These are phyloP conservation scores for Mechanitis mazaeus DNA, from an alignment of 2,888 invertebrate species.

Conservation along the genomic window DNA sequence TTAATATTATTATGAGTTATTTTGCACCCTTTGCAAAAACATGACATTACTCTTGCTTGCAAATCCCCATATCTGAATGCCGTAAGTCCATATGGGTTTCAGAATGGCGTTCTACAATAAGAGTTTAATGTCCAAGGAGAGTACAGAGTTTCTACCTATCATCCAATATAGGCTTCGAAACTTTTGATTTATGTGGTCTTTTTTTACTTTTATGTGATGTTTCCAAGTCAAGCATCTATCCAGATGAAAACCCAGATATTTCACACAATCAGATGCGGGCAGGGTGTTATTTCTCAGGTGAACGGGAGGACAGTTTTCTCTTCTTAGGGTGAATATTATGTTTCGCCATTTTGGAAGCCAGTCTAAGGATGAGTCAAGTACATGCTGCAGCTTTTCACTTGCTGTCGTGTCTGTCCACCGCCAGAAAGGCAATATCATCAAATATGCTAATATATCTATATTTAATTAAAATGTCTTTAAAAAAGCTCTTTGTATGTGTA, in stretches of 20 bases:
- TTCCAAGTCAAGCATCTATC: conserved; percentile 10
- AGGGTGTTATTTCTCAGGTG: background rate
- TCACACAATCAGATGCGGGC: background rate
- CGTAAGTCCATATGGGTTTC: conserved; percentile 23
- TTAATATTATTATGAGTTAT: background rate
- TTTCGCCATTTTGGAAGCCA: too few relatives aligned
- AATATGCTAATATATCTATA: too few relatives aligned
- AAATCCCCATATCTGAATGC: conserved; percentile 17
- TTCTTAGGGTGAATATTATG: too few relatives aligned
- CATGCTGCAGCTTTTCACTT: too few relatives aligned
- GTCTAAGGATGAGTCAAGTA: too few relatives aligned
- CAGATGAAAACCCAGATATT: conserved; percentile 11
- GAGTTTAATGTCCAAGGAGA: conserved; percentile 20
- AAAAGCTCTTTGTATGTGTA: too few relatives aligned
- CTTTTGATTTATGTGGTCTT: conserved; percentile 11
- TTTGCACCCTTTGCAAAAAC: conserved; percentile 14
- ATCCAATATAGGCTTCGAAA: conserved; percentile 21
- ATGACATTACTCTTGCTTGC: conserved; percentile 14
- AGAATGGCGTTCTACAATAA: conserved; percentile 19
- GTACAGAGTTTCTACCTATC: conserved; percentile 21
- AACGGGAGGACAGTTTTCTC: too few relatives aligned
- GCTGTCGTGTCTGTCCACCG: too few relatives aligned
- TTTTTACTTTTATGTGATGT: conserved; percentile 10
- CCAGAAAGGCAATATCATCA: too few relatives aligned
- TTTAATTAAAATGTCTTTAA: too few relatives aligned